Conservation (phyloP, 30 jellyfish, hydroid and myxozoan genomes). For the Mastigias papua region DNA sequence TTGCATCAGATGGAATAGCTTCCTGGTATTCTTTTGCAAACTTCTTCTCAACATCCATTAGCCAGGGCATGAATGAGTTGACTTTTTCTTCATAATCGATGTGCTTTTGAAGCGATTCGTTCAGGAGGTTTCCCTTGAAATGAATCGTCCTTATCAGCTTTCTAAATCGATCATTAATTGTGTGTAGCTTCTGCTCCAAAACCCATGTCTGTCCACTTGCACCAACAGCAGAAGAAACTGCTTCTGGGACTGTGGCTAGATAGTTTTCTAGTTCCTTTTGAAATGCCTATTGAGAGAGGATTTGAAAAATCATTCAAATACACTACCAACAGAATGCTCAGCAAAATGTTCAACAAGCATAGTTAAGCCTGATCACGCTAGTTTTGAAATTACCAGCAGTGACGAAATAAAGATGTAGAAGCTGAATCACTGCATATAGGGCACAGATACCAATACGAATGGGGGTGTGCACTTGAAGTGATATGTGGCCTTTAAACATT, state of each 20-base stretch:
- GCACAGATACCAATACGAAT: no score
- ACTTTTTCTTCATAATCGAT: conserved; percentile 88
- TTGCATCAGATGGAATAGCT: conserved; percentile 88
- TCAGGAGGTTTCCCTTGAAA: conserved; percentile 88
- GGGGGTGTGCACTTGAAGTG: no score
- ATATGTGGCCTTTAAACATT: no score
- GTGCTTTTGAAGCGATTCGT: conserved; percentile 89
- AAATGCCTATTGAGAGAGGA: conserved; percentile 76
- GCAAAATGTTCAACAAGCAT: no score
- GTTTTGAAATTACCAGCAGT: no score
- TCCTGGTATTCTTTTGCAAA: conserved; percentile 89
- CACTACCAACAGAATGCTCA: no score
- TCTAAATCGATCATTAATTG: conserved; percentile 90
- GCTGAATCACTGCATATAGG: no score
- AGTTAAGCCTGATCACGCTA: no score
- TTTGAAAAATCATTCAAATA: no score
- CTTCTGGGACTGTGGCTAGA: conserved; percentile 95
- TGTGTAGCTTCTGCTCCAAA: conserved; percentile 93
- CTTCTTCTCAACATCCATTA: conserved; percentile 84
- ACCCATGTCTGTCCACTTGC: conserved; percentile 98
- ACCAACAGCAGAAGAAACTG: conserved; percentile 81
- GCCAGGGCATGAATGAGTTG: conserved; percentile 90
- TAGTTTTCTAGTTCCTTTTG: conserved; percentile 94
- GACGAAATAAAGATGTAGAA: no score
- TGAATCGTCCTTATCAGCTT: conserved; percentile 86